Base-by-base conservation (phyloP, 2,888 invertebrate genomes). In the Lithophane leautieri region DNA sequence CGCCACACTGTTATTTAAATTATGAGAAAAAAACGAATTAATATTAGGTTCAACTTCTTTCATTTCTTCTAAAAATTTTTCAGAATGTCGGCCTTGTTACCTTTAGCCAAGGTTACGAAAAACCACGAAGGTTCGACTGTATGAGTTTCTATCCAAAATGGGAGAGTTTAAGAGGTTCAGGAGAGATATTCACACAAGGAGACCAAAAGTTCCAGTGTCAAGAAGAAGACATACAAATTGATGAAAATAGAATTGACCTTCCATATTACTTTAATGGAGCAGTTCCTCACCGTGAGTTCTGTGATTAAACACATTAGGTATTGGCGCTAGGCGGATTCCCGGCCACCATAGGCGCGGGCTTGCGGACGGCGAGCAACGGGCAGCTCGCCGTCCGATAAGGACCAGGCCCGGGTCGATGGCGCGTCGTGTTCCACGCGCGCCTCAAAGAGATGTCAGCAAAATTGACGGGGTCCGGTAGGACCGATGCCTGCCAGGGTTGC, bases 141-240 rank as follows among this genome's bases (percentile, higher is more conserved):
- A 87, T 82, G 6, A 89, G 76, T 40, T 95, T 95, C 73, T 92
- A 90, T 67, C 93, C 95, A 0, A 90, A 93, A 74, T 96, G 96
- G 96, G 96, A 95, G 81, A 94, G 86, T 71, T 84, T 94, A n/a
- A 88, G 92, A 78, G 50, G 81, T 9, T 85, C 71, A n/a, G 91
- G 91, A 2, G 89, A 91, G n/a, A 7, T 77, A 0, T 95, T 94
- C 77, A 86, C 92, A 4, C 90, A 88, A 78, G 87, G 88, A 56
- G 92, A 94, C 71, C 87, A 89, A 54, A 96, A 94, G 79, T 88
- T 94, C 19, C 56, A 79, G 1, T 91, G 81, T 69, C 78, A 84
- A 3, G 12, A 90, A n/a, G 79, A 89, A 12, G 91, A 93, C 8
- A 76, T 96, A 34, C 86, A 88, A 71, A 95, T 94, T 76, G 89